These are phyloP conservation scores for Listrodromus nycthemerus DNA, from an alignment of 2,888 invertebrate species.

Conservation along the genomic window DNA sequence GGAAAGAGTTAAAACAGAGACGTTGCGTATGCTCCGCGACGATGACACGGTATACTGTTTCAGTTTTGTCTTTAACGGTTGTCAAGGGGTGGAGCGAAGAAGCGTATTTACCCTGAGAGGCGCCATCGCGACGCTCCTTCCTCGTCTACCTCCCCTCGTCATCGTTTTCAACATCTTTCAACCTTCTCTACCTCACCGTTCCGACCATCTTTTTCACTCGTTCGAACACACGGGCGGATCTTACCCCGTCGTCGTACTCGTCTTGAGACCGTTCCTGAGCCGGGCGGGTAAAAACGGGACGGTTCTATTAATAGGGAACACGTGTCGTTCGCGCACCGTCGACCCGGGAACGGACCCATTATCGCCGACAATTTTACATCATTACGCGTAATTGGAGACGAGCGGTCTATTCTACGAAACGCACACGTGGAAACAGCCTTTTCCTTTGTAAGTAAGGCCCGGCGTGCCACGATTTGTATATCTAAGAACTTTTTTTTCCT, in stretches of 20 bases:
- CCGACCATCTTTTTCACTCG: conserved; percentile 29
- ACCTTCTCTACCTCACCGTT: conserved; percentile 52
- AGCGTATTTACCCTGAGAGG: conserved; percentile 75
- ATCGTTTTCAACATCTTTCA: conserved; percentile 31
- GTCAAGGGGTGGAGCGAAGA: conserved; percentile 63
- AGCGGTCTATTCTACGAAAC: conserved; percentile 58
- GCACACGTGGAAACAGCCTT: conserved; percentile 48
- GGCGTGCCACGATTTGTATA: conserved; percentile 16
- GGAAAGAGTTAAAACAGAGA: conserved; percentile 48
- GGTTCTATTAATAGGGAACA: conserved; percentile 79
- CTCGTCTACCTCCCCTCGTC: conserved; percentile 49
- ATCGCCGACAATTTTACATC: conserved; percentile 80
- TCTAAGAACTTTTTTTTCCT: neutral
- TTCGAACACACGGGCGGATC: conserved; percentile 21
- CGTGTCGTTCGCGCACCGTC: conserved; percentile 71
- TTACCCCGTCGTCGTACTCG: conserved; percentile 38
- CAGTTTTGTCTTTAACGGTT: conserved; percentile 74
- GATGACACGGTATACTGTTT: conserved; percentile 68
- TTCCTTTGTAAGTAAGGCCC: conserved; percentile 37
- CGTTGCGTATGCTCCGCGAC: conserved; percentile 36
- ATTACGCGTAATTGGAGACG: conserved; percentile 79
- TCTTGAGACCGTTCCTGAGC: conserved; percentile 47
- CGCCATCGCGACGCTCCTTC: conserved; percentile 70
- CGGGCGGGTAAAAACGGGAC: conserved; percentile 72
- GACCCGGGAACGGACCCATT: conserved; percentile 72